Base-by-base conservation (phyloP, 2,888 invertebrate species). In the Frankliniella intonsa region DNA sequence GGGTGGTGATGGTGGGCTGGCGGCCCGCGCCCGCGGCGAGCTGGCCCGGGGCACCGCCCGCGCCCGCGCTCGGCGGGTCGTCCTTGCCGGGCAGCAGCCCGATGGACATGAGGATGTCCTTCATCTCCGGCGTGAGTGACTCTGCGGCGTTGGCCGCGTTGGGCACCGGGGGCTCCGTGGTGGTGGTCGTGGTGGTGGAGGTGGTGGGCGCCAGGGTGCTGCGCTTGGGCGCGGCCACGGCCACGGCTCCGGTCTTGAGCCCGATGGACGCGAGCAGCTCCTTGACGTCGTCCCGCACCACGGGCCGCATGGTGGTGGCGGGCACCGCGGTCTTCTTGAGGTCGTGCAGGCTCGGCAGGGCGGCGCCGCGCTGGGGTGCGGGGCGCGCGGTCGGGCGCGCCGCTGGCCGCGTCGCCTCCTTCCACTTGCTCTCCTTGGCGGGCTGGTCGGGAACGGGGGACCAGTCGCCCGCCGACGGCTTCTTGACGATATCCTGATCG, bases 211-310 rank as follows among this genome's bases (percentile, higher is more conserved):
- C 81, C 10, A 62, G 69, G 11, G 81, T 82, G 79, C 0, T 84
- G 84, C 25, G 0, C 10, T 51, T 11, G 19, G 14, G 25, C 84
- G 85, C 65, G 83, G 82, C 14, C 83, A 85, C 0, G 83, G 81
- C 7, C 84, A 84, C 17, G 84, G 84, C 50, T 82, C 84, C 84
- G 0, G 88, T 87, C 25, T 86, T 86, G 0, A 89, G 85, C 0
- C 89, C 89, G n/a, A 90, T 88, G 0, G 90, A 88, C 11, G 89
- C 88, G 14, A 90, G 84, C 25, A 88, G 85, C 17, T 88, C 87
- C 85, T 88, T 87, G 0, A 89, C 87, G 81, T 88, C 87, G 79
- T 87, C 86, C 27, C 87, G 86, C 85, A 88, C 87, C 0, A 82
- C 8, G 87, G 83, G 82, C n/a, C 85, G 84, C 27, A 85, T 82